A percentile compares a stretch with the other conserved stretches of the same genome.
Evolutionary conservation across 2,888 invertebrate genomes (phyloP).

Genomic region (Eilema sororculum): DNA sequence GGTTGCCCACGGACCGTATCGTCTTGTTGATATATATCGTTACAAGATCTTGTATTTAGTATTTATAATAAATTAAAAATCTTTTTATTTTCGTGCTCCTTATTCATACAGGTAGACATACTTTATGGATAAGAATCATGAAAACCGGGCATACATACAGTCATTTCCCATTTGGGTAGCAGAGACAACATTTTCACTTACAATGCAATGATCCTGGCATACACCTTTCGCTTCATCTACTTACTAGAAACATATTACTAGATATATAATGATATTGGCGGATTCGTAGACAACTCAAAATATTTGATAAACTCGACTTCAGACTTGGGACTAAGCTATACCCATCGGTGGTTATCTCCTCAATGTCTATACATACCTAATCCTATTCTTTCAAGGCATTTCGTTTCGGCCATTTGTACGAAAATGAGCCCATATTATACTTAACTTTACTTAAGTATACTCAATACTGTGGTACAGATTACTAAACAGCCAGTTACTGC

Average conservation of each 20-base stretch:
- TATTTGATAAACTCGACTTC: background rate
- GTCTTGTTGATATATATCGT: background rate
- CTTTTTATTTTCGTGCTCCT: background rate
- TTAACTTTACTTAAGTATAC: background rate
- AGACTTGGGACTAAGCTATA: background rate
- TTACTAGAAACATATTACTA: no score
- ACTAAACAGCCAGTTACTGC: slow-evolving; percentile 22
- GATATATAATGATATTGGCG: background rate
- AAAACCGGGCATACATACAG: no score
- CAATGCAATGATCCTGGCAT: background rate
- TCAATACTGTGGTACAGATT: slow-evolving; percentile 17
- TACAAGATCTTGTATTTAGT: no score
- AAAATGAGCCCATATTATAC: background rate
- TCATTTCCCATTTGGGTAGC: background rate
- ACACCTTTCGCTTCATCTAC: background rate
- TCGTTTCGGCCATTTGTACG: background rate
- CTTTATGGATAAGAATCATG: no score
- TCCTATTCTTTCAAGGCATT: background rate
- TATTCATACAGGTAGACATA: background rate
- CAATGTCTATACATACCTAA: no score
- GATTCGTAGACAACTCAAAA: background rate
- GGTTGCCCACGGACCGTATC: background rate
- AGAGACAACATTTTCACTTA: background rate
- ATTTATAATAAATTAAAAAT: no score
- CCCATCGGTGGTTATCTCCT: background rate